Evolutionary conservation across 2,113 vertebrate species (phyloP).

Genomic region (Lophochroa leadbeateri): DNA sequence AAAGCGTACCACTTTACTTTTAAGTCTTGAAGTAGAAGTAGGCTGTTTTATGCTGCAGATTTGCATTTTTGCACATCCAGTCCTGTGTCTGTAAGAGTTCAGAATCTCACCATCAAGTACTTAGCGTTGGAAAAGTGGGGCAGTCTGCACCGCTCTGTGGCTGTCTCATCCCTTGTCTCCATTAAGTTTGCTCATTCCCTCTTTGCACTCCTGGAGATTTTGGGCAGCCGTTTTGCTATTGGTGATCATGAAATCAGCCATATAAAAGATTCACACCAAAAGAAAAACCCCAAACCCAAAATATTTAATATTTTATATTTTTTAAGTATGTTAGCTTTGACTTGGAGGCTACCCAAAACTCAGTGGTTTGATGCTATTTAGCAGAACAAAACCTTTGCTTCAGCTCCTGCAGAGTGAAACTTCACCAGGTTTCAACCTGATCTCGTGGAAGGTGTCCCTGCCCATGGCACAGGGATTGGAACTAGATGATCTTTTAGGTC

Average conservation of each 20-base stretch:
- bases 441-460: background rate
- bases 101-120: background rate
- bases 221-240: background rate
- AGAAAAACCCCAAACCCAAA: background rate
- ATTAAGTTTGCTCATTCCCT: background rate
- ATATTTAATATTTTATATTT: background rate
- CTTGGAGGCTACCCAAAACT: background rate
- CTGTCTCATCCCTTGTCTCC: background rate
- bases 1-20: background rate
- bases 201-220: background rate
- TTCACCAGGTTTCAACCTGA: background rate
- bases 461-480: background rate
- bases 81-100: background rate
- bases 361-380: background rate
- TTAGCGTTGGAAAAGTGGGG: slow-evolving; percentile 10
- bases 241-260: background rate
- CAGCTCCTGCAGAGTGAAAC: background rate
- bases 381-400: background rate
- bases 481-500: background rate
- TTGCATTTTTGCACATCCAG: slow-evolving; percentile 10
- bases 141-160: background rate
- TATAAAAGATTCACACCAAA: background rate
- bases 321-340: background rate
- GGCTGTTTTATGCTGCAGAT: background rate
- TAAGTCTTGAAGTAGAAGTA: background rate